phyloP scores from a whole-genome alignment of 1,140 invertebrate genomes.

The Cotesia vestalis region DNA sequence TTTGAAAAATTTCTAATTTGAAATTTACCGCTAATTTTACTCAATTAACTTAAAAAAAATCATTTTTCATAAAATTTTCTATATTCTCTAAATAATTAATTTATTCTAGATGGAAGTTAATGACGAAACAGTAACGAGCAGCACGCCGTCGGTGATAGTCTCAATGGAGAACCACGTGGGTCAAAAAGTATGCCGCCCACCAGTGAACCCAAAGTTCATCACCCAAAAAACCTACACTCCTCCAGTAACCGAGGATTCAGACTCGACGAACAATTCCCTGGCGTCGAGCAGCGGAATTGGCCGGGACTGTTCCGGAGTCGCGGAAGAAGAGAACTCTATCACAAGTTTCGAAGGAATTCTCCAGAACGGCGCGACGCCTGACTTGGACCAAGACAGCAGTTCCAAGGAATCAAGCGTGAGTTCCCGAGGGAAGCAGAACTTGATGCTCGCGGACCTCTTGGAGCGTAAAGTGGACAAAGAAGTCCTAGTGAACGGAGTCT shows the following conservation, averaged over 20 bases:
- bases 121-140: slow-evolving; percentile 53
- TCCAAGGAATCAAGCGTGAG: slow-evolving; percentile 66
- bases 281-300: slow-evolving; percentile 69
- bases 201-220: slow-evolving; percentile 52
- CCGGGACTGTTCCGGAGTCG: slow-evolving; percentile 60
- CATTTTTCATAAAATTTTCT: no score
- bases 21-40: no score
- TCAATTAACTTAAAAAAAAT: no score
- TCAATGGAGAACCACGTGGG: slow-evolving; percentile 57
- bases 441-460: slow-evolving; percentile 75
- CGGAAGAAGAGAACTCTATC: slow-evolving; percentile 71
- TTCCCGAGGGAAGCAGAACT: slow-evolving; percentile 62
- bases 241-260: slow-evolving; percentile 69
- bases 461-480: slow-evolving; percentile 73
- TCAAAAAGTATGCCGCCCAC: slow-evolving; percentile 56
- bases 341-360: slow-evolving; percentile 73
- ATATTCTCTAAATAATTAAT: background rate
- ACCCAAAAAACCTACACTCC: slow-evolving; percentile 54
- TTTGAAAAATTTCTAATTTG: no score
- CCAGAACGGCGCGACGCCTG: slow-evolving; percentile 68
- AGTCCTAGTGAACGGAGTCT: slow-evolving; percentile 69
- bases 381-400: slow-evolving; percentile 67
- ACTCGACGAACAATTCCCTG: slow-evolving; percentile 69
- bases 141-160: slow-evolving; percentile 45
- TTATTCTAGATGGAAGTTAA: slow-evolving; percentile 58